Evolutionary conservation across 2,888 invertebrate species (phyloP).

Genomic region (Biston betularia): DNA sequence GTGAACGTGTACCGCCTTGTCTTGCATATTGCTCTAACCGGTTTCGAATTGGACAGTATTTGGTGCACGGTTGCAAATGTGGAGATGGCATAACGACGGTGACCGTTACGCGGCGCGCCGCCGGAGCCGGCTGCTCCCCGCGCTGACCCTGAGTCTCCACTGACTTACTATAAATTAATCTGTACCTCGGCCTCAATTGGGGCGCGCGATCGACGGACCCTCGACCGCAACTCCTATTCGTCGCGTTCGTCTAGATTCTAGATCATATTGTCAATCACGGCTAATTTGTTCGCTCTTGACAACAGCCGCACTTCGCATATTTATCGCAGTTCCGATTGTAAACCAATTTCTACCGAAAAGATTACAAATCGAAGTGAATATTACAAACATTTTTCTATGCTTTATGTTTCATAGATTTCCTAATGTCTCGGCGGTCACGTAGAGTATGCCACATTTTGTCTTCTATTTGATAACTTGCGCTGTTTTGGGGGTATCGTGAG

Average conservation of each 20-base stretch:
- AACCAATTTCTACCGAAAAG: neutral
- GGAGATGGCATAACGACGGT: constrained; percentile 52
- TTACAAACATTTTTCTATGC: constrained; percentile 18
- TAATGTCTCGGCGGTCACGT: constrained; percentile 14
- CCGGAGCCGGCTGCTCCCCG: constrained; percentile 32
- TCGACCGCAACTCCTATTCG: constrained; percentile 37
- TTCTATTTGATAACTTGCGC: constrained; percentile 12
- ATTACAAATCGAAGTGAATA: neutral
- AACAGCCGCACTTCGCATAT: neutral
- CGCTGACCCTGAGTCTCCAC: constrained; percentile 56
- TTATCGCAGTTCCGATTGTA: neutral
- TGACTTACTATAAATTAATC: constrained; percentile 3
- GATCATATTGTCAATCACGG: constrained; percentile 44
- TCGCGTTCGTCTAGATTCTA: constrained; percentile 49
- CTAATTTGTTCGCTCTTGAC: constrained; percentile 37
- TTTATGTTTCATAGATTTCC: constrained; percentile 4
- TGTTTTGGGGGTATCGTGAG: constrained; percentile 15
- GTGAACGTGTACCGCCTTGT: constrained; percentile 12
- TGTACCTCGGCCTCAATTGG: constrained; percentile 47
- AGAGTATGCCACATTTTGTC: constrained; percentile 10
- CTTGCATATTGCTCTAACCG: constrained; percentile 23
- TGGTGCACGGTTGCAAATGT: constrained; percentile 47
- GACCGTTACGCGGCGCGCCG: constrained; percentile 60
- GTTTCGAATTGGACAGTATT: constrained; percentile 34
- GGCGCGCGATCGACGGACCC: constrained; percentile 41